Evolutionary conservation across 2,113 vertebrate genomes (phyloP), one percentile per base, ranked within the genome.

Genomic region (Cavia aperea): DNA sequence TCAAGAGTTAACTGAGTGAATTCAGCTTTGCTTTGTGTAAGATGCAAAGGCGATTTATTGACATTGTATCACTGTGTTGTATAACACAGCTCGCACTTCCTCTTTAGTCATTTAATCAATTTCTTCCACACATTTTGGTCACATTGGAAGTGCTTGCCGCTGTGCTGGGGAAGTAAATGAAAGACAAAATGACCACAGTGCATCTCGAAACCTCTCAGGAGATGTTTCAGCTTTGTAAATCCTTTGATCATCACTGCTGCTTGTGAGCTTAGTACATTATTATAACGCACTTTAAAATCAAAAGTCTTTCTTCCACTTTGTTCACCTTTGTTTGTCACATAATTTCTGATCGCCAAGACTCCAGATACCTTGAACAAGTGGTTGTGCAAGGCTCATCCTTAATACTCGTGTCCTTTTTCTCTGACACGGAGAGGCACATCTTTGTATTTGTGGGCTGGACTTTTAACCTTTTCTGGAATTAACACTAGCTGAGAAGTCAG

Each of bases 21-120:
- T 79, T 84, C 75, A 92, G 26, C 43, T 93, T 88, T 88, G 49
- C n/a, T 86, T 90, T 51, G 66, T n/a, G 0, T 93, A 62, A 93
- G 14, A 58, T 94, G 54, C 54, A 91, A 70, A 66, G 16, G 60
- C 0, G 24, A 2, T 78, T 10, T 63, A 58, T 66, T 49, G 13
- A 65, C 78, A 83, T 65, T 39, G 8, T 12, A 60, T 1, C 43
- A 43, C 36, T 81, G 6, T 66, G 11, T 66, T 72, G 7, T n/a
- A 24, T 70, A 81, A 62, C 14, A 5, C 85, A 81, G 54, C 12
- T 46, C 70, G 16, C 14, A 31, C 19, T 75, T 15, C 81, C 12
- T 91, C 29, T 72, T 43, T 87, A 51, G 36, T 93, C 66, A 51
- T 58, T 85, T 68, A 88, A 68, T 78, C 5, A 58, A 10, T 49